These are phyloP conservation scores for Drosophila emarginata DNA, from an alignment of 2,888 invertebrate genomes.

Conservation along the genomic window DNA sequence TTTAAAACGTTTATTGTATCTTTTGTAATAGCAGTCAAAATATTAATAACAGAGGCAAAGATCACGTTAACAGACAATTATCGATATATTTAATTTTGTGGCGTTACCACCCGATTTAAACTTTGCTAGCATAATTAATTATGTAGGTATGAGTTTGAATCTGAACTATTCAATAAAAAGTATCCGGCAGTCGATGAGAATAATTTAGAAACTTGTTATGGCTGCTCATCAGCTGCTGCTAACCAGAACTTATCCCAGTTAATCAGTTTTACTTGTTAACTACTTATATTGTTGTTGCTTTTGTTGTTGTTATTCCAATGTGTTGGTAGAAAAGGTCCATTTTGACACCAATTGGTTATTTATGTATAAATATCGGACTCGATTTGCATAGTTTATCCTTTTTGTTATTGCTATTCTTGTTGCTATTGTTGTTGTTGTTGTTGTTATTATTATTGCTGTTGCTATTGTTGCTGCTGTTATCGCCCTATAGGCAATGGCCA, in stretches of 20 bases:
- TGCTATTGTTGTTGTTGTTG: slow-evolving; percentile 1
- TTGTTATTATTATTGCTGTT: slow-evolving; percentile 13
- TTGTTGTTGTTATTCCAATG: slow-evolving; percentile 45
- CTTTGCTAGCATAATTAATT: too few relatives aligned
- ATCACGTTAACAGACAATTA: too few relatives aligned
- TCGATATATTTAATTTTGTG: too few relatives aligned
- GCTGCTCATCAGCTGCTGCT: neutral
- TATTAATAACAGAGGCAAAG: too few relatives aligned
- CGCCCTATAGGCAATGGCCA: slow-evolving; percentile 49
- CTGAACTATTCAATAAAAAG: slow-evolving; percentile 5
- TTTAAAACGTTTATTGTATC: neutral
- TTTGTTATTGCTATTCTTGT: slow-evolving; percentile 1
- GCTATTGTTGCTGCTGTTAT: slow-evolving; percentile 35
- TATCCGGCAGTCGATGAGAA: neutral
- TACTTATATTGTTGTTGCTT: slow-evolving; percentile 58
- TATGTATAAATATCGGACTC: slow-evolving; percentile 9
- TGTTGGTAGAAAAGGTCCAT: slow-evolving; percentile 6
- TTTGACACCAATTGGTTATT: slow-evolving; percentile 41
- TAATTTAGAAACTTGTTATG: too few relatives aligned
- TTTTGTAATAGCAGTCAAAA: too few relatives aligned
- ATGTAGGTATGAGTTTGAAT: too few relatives aligned
- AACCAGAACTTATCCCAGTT: neutral
- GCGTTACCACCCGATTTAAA: too few relatives aligned
- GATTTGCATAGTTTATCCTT: slow-evolving; percentile 42
- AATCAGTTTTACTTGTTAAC: neutral